Evolutionary conservation across 2,113 vertebrate genomes (phyloP).

Genomic region (Rhynchopsitta pachyrhyncha): DNA sequence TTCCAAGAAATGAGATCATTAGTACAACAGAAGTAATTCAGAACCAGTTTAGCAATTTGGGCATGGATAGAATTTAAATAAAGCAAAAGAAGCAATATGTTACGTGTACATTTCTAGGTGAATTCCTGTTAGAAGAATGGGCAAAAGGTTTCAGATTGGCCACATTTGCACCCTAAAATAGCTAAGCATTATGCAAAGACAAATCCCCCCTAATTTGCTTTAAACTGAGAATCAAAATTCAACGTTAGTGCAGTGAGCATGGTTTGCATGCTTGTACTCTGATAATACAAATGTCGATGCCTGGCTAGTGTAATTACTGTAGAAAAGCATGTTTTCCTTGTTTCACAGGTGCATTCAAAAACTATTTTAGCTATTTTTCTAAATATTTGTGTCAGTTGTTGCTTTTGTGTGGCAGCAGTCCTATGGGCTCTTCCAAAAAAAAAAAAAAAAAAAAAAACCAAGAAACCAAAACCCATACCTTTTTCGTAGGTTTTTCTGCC

Average conservation of each 20-base stretch:
- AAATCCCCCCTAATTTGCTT: not conserved
- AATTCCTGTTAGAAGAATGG: not conserved
- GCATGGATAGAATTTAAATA: conserved; percentile 10
- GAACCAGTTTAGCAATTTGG: not conserved
- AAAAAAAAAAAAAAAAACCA: fast-evolving
- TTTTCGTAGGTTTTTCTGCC: not conserved
- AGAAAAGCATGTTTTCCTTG: not conserved
- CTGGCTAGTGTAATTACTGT: not conserved
- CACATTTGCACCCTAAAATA: not conserved
- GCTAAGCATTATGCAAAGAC: not conserved
- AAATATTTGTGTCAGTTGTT: conserved; percentile 15
- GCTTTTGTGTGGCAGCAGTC: conserved; percentile 30
- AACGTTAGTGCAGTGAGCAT: not conserved
- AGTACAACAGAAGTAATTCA: conserved; percentile 1
- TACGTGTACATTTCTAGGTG: not conserved
- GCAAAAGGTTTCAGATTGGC: not conserved
- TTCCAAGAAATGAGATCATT: not conserved
- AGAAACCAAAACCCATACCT: too few relatives aligned
- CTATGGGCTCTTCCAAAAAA: not conserved
- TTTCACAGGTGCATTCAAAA: not conserved
- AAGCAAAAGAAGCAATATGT: not conserved
- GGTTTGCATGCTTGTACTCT: not conserved
- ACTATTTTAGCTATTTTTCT: not conserved
- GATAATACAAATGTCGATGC: not conserved
- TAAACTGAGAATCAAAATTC: not conserved